These are phyloP conservation scores for Patella caerulea DNA, from an alignment of 2,888 invertebrate genomes.

Conservation along the genomic window DNA sequence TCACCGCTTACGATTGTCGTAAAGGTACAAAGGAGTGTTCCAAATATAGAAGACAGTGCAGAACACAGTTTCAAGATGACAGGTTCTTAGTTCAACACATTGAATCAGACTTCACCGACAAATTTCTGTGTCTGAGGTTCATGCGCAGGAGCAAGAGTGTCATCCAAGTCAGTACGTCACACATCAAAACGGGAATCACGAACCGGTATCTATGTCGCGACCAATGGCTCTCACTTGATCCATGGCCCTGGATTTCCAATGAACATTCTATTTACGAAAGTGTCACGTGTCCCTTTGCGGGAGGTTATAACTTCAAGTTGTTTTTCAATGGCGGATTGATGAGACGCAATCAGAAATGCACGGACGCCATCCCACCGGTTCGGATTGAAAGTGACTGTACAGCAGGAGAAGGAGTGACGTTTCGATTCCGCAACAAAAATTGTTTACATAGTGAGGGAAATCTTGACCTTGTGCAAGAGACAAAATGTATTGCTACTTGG, in stretches of 20 bases:
- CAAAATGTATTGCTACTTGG: slow-evolving; percentile 40
- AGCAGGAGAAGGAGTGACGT: slow-evolving; percentile 32
- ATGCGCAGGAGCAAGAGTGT: slow-evolving; percentile 36
- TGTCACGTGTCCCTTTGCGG: slow-evolving; percentile 34
- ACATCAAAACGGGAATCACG: slow-evolving; percentile 19
- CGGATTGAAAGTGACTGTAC: slow-evolving; percentile 42
- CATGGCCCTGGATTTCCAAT: slow-evolving; percentile 40
- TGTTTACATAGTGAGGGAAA: slow-evolving; percentile 31
- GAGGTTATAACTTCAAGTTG: slow-evolving; percentile 38
- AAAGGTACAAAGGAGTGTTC: slow-evolving; percentile 25
- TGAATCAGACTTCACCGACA: slow-evolving; percentile 29
- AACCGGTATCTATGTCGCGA: slow-evolving; percentile 26
- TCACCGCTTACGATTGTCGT: slow-evolving; percentile 30
- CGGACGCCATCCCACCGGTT: slow-evolving; percentile 26
- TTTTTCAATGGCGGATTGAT: slow-evolving; percentile 13
- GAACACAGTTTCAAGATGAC: slow-evolving; percentile 18
- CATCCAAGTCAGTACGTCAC: slow-evolving; percentile 39
- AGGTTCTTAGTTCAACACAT: slow-evolving; percentile 28
- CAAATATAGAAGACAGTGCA: slow-evolving; percentile 28
- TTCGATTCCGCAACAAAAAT: slow-evolving; percentile 33
- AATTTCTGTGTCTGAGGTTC: slow-evolving; percentile 41
- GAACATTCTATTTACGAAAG: slow-evolving; percentile 27
- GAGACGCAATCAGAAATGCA: slow-evolving; percentile 16
- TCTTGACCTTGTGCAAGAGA: slow-evolving; percentile 25
- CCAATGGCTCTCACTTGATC: slow-evolving; percentile 31